Evolutionary conservation across 2,888 invertebrate species (phyloP).

Genomic region (Autographa gamma): DNA sequence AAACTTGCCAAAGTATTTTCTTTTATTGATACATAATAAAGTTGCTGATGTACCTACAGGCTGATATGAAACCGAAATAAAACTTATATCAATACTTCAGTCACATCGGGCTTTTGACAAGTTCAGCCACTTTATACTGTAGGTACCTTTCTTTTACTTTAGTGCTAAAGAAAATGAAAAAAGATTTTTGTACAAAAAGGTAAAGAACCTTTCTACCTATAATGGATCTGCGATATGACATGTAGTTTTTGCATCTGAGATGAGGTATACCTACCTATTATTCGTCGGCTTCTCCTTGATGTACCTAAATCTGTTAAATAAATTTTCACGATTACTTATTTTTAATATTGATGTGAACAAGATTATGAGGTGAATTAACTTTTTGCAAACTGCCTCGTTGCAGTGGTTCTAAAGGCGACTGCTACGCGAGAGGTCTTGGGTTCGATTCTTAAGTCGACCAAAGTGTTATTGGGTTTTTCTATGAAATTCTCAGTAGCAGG

Average conservation of each 20-base stretch:
- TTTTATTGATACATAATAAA: constrained; percentile 40
- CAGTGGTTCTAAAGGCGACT: too few species aligned
- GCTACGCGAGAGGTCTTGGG: too few species aligned
- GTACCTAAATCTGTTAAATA: too few species aligned
- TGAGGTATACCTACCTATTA: too few species aligned
- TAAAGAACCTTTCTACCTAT: not conserved
- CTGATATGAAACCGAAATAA: constrained; percentile 41
- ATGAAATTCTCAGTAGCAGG: too few species aligned
- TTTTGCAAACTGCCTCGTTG: too few species aligned
- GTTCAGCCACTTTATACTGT: not conserved
- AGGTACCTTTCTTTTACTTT: not conserved
- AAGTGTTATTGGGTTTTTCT: too few species aligned
- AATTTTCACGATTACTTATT: too few species aligned
- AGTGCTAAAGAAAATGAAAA: not conserved
- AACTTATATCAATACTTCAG: constrained; percentile 20
- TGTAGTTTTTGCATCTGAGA: not conserved
- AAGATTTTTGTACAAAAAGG: not conserved
- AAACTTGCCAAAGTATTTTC: constrained; percentile 38
- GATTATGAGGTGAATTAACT: too few species aligned
- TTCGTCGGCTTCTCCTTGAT: too few species aligned
- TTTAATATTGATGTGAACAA: too few species aligned
- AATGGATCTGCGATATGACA: not conserved
- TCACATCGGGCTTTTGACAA: not conserved
- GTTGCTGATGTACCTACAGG: constrained; percentile 22
- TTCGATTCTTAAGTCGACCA: too few species aligned